phyloP scores from a whole-genome alignment of 2,797 vertebrate genomes.

The Adrianichthys oophorus region DNA sequence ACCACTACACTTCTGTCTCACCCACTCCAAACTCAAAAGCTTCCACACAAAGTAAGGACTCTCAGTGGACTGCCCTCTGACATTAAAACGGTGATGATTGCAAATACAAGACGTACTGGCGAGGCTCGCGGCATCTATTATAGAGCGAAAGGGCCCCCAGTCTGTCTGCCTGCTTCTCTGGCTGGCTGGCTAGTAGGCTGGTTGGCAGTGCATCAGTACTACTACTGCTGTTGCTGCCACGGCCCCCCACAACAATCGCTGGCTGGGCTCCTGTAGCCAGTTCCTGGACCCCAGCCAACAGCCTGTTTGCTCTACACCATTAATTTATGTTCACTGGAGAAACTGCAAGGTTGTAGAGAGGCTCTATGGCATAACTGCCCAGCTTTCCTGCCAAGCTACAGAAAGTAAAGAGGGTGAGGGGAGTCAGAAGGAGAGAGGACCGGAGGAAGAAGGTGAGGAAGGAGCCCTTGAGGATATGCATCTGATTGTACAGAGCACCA shows the following conservation, averaged over 20 bases:
- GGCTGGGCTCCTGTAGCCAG: slow-evolving; percentile 79
- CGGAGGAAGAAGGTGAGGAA: slow-evolving; percentile 57
- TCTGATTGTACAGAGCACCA: slow-evolving; percentile 77
- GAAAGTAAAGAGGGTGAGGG: slow-evolving; percentile 67
- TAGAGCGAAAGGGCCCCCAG: slow-evolving; percentile 76
- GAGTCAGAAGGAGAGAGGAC: slow-evolving; percentile 44
- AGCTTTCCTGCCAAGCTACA: slow-evolving; percentile 83
- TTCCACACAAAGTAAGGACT: slow-evolving; percentile 76
- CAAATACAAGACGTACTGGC: slow-evolving; percentile 80
- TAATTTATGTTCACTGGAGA: slow-evolving; percentile 93
- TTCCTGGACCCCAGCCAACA: slow-evolving; percentile 83
- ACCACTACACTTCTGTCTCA: slow-evolving; percentile 49
- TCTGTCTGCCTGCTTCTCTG: slow-evolving; percentile 66
- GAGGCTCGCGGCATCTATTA: slow-evolving; percentile 78
- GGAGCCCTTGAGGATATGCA: slow-evolving; percentile 79
- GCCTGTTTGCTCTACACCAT: slow-evolving; percentile 91
- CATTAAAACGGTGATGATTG: slow-evolving; percentile 86
- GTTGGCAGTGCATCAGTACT: slow-evolving; percentile 80
- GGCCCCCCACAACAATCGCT: slow-evolving; percentile 84
- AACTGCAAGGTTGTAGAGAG: slow-evolving; percentile 89
- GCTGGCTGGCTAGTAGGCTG: slow-evolving; percentile 60
- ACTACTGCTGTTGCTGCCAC: slow-evolving; percentile 59
- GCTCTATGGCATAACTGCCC: slow-evolving; percentile 79
- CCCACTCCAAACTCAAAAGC: slow-evolving; percentile 68
- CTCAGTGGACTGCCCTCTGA: slow-evolving; percentile 78